These are phyloP conservation scores for Pelodytes ibericus DNA, from an alignment of 2,797 vertebrate species.

Conservation along the genomic window DNA sequence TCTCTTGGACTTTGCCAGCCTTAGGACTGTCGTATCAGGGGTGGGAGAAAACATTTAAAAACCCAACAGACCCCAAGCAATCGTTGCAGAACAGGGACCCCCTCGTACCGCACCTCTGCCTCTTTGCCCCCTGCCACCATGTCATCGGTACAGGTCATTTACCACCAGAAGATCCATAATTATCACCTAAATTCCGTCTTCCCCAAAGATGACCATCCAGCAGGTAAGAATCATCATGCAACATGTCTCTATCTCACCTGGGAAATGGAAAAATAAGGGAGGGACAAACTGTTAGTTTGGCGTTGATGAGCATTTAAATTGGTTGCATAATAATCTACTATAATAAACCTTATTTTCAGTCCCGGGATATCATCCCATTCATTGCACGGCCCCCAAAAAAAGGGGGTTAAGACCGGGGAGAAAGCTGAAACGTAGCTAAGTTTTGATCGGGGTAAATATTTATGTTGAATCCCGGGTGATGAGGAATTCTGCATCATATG, in stretches of 20 bases:
- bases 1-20: slow-evolving; percentile 43
- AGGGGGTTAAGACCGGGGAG: too few species aligned
- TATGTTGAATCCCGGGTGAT: not conserved
- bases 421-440: not conserved
- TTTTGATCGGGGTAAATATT: slow-evolving; percentile 20
- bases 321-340: too few species aligned
- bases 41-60: not conserved
- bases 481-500: slow-evolving; percentile 18
- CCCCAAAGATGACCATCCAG: slow-evolving; percentile 55
- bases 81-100: not conserved
- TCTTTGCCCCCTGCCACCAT: slow-evolving; percentile 25
- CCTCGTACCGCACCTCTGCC: not conserved
- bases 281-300: too few species aligned
- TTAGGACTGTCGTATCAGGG: not conserved
- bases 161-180: slow-evolving; percentile 57
- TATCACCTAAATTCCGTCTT: slow-evolving; percentile 50
- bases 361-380: too few species aligned
- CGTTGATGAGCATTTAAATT: too few species aligned
- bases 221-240: slow-evolving; percentile 41
- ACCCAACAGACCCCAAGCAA: not conserved
- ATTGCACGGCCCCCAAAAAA: too few species aligned
- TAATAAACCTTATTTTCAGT: too few species aligned
- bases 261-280: not conserved
- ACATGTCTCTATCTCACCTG: not conserved
- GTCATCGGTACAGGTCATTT: slow-evolving; percentile 59